Percentiles rank a stretch among this genome's conserved stretches.
These are phyloP conservation scores for Drosophila pseudotalamancana DNA, from an alignment of 2,888 invertebrate species.

Conservation along the genomic window DNA sequence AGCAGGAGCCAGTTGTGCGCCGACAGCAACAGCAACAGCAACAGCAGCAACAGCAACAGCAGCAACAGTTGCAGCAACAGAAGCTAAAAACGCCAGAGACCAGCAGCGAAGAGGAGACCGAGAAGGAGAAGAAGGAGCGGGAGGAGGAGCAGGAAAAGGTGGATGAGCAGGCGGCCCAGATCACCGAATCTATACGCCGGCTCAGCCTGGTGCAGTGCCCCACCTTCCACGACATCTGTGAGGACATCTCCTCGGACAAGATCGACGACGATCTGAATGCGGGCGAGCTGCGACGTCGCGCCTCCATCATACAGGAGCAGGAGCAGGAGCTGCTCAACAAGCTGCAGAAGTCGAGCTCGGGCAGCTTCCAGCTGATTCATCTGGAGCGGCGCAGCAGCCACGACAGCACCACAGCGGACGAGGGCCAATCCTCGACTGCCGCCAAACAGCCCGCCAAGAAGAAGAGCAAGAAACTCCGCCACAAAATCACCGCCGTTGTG, in stretches of 20 bases:
- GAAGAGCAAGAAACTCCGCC: constrained; percentile 80
- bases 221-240: constrained; percentile 86
- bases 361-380: constrained; percentile 82
- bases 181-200: constrained; percentile 76
- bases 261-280: constrained; percentile 86
- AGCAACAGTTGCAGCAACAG: background rate
- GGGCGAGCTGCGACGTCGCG: constrained; percentile 85
- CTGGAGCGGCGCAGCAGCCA: constrained; percentile 81
- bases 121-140: constrained; percentile 26
- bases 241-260: constrained; percentile 85
- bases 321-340: constrained; percentile 83
- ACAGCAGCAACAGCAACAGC: background rate
- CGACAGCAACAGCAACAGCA: constrained; percentile 6
- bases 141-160: constrained; percentile 19
- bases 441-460: constrained; percentile 61
- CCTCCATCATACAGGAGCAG: constrained; percentile 86
- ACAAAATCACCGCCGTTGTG: constrained; percentile 83
- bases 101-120: constrained; percentile 42
- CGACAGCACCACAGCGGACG: constrained; percentile 72
- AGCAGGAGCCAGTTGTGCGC: constrained; percentile 46
- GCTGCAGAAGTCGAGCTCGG: constrained; percentile 81
- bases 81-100: constrained; percentile 3
- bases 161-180: constrained; percentile 47
- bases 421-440: constrained; percentile 21
- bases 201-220: constrained; percentile 84